Evolutionary conservation across 2,888 invertebrate genomes (phyloP), one percentile per base, ranked within the genome.

Genomic region (Opisthograptis luteolata): DNA sequence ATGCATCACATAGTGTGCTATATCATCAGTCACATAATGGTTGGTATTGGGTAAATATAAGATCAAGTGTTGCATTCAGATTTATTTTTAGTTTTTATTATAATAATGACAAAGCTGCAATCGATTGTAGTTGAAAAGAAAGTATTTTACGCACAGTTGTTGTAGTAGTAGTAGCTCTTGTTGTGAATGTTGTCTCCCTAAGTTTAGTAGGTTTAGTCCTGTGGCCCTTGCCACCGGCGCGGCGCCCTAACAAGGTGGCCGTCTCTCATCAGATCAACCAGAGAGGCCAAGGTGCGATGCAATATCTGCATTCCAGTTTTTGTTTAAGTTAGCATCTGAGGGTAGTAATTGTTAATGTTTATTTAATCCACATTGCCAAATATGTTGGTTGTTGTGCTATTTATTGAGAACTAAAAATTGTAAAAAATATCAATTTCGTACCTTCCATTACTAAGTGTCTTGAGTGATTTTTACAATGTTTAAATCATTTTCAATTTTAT

Each of bases 241-340:
- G 9, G 3, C 20, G 10, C 13, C 2, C 24, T n/a, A n/a, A n/a
- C n/a, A n/a, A n/a, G n/a, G 24, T 2, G 12, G 22, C 46, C 50
- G 47, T 60, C 62, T 62, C 58, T 60, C 60, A 58, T 12, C 40
- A 10, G 12, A 30, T 30, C 17, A 24, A 9, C 42, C 25, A 25
- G 32, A 22, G 64, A 78, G 83, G 83, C 83, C 82, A 71, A 84
- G 87, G 86, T 82, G 84, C 83, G 87, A 90, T 90, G 90, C 90
- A 90, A 87, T 89, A 87, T 79, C 84, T 89, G 91, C 91, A 91
- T 91, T 91, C 91, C 91, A 91, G 69, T 85, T 51, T 87, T 84
- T 82, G 60, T 58, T 60, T 88, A 86, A 84, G 86, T 85, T 82
- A 87, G 85, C 86, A 78, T 78, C 81, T 70, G 82, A 74, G 73